Evolutionary conservation across 2,797 vertebrate species (phyloP), one percentile per base, ranked within the genome.

Genomic region (Petrocephalus schoutedeni): DNA sequence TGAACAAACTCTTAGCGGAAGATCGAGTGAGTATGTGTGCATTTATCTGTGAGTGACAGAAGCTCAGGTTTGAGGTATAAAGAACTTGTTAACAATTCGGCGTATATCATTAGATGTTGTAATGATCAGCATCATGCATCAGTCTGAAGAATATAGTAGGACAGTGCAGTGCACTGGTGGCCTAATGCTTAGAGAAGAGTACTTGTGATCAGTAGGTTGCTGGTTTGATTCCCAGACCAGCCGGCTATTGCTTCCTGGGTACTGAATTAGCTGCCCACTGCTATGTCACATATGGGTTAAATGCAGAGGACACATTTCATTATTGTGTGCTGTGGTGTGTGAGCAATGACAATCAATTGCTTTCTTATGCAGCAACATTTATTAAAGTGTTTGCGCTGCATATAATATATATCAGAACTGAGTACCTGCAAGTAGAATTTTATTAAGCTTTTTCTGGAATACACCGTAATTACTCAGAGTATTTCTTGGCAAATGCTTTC

Each of bases 21-120:
- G 56, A 32, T 6, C 61, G 36, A 77, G 36, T 41, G 36, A 41
- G 21, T 32, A n/a, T 58, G 77, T 64, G 57, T 51, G 56, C 49
- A 54, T 83, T n/a, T 19, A 10, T 87, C 16, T 87, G 86, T 88
- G 86, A 74, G 28, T 57, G 53, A 85, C 87, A 77, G 87, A 71
- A 54, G 64, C 80, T 87, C 49, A 80, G 85, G 51, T 87, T 61
- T 89, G 51, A 54, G 88, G 5, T 77, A 49, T 51, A 86, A 74
- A n/a, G 61, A 86, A 90, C 90, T 53, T 91, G 87, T 89, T 88
- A 89, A 57, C 89, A 54, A 87, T 90, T 91, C 87, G 67, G 71
- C 0, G 23, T n/a, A 49, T 83, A n/a, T 3, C 10, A 28, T 77
- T 53, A 51, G 41, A 45, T 45, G 41, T 45, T 45, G 41, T 45